Evolutionary conservation across 2,113 vertebrate species (phyloP).

Genomic region (Vidua chalybeata): DNA sequence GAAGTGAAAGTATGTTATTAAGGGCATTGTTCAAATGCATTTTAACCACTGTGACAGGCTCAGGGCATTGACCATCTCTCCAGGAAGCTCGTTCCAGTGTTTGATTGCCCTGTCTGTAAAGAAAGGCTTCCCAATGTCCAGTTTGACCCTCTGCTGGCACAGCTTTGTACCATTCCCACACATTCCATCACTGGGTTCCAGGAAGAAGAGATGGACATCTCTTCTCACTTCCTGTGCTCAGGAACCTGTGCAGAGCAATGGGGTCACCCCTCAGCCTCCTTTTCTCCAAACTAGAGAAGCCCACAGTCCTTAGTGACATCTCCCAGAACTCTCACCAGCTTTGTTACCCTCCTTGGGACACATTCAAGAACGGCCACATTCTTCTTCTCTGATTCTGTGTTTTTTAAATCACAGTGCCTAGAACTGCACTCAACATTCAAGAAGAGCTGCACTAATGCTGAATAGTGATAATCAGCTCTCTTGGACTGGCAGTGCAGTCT

Average conservation of each 20-base stretch:
- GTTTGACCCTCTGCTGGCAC: neutral
- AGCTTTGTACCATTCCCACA: fast-evolving
- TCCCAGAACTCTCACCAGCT: neutral
- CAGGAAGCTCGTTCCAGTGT: neutral
- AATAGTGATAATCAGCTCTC: neutral
- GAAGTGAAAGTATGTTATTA: neutral
- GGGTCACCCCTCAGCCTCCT: neutral
- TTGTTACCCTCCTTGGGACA: neutral
- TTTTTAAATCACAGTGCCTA: neutral
- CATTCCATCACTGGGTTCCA: neutral
- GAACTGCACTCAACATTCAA: neutral
- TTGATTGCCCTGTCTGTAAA: neutral
- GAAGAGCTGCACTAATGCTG: neutral
- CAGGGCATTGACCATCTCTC: neutral
- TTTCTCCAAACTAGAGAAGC: neutral
- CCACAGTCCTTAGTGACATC: no score
- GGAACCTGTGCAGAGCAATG: neutral
- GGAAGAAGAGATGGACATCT: neutral
- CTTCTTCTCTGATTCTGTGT: neutral
- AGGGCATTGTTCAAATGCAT: neutral
- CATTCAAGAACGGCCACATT: neutral
- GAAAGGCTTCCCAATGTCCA: neutral
- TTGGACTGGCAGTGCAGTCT: neutral
- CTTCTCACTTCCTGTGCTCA: neutral
- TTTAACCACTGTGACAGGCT: neutral